Base-by-base conservation (phyloP, 2,797 vertebrate species). In the Malurus leucopterus region DNA sequence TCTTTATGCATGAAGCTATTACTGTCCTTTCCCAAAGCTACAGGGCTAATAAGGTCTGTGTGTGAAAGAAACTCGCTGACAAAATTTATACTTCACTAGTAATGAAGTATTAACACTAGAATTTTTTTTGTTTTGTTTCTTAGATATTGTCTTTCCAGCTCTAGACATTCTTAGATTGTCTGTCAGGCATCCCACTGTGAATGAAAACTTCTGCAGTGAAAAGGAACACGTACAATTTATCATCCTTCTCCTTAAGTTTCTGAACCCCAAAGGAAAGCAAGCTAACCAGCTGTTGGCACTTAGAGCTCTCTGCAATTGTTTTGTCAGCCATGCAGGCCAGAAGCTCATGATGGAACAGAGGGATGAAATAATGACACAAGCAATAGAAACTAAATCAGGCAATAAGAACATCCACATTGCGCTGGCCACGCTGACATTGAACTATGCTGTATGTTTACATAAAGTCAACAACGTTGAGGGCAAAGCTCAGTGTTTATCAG, bases 231-330 rank as follows among this genome's bases (percentile, higher is more conserved):
- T 97, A 92, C 98, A 98, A 84, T 98, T 99, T 95, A 98, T 98
- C 95, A 97, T 98, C 96, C 98, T 99, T 95, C 98, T 99, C 85
- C 96, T 98, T 89, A 98, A 97, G 95, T 97, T 99, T 92, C 98
- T 99, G 97, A 98, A 97, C 89, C 98, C 98, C 8, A 96, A 97
- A 93, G 98, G 98, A 77, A 99, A 98, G 77, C 98, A 98, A 62
- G 99, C 99, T 95, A 99, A 99, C 95, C 99, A 99, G 95, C 98
- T 99, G 96, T 97, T 99, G 95, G 98, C 98, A 17, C 98, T 99
- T 92, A 98, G 99, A 97, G 98, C 98, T 95, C 98, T 99, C 90
- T 99, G 99, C 96, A 99, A 99, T 98, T 99, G 98, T 96, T 99
- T 99, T 92, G 96, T 96, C 32, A 98, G 97, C 89, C 96, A 97